phyloP scores from a whole-genome alignment of 2,888 invertebrate species.

The Tenthredo amoena region DNA sequence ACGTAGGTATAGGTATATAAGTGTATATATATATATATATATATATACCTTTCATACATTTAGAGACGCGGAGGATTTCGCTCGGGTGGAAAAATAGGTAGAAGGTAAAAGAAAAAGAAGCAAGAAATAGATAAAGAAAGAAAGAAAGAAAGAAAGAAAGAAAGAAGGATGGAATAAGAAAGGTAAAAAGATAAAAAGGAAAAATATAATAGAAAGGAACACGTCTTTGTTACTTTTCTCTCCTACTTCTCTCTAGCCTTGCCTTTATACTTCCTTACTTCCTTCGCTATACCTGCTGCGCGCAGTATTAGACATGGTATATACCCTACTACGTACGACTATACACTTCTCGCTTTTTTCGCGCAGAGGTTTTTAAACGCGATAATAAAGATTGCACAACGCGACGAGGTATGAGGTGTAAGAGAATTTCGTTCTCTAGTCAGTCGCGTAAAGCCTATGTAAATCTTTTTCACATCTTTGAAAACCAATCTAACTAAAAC shows the following conservation, averaged over 20 bases:
- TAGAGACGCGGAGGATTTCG: not conserved
- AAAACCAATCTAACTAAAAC: not conserved
- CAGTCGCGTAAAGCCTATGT: not conserved
- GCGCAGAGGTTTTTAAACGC: slow-evolving; percentile 2
- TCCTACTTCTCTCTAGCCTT: not conserved
- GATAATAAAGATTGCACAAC: not conserved
- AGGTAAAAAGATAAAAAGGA: not conserved
- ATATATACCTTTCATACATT: not conserved
- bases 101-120: not conserved
- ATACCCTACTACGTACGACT: not conserved
- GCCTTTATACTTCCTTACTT: not conserved
- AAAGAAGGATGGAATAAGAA: not conserved
- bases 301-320: not conserved
- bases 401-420: not conserved
- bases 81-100: not conserved
- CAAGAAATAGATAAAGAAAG: not conserved
- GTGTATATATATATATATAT: not conserved
- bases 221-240: not conserved
- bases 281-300: not conserved
- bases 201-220: not conserved
- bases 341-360: not conserved
- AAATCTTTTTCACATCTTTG: not conserved
- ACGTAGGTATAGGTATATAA: not conserved
- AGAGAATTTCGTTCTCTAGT: not conserved
- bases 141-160: not conserved